Conservation (phyloP, 2,797 vertebrate genomes). For the Emydoidea blandingii region DNA sequence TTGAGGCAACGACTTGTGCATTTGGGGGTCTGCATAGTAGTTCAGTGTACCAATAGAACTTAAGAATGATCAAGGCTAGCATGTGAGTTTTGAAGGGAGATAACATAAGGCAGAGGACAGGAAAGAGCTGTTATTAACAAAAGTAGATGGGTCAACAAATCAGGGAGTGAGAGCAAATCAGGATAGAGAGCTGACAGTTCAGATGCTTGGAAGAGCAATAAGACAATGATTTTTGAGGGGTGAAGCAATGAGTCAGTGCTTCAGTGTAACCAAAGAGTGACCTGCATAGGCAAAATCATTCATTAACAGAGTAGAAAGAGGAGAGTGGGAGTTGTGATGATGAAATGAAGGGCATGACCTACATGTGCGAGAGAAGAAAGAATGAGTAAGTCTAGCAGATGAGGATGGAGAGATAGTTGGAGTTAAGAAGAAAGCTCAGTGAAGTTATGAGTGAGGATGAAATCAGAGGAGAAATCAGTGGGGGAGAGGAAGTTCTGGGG, state of each 20-base stretch:
- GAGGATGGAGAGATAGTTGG: slow-evolving; percentile 20
- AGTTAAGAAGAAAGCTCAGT: slow-evolving; percentile 23
- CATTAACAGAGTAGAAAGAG: slow-evolving; percentile 44
- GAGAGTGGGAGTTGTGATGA: slow-evolving; percentile 32
- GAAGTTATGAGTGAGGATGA: neutral
- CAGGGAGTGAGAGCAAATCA: slow-evolving; percentile 12
- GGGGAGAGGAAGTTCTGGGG: neutral
- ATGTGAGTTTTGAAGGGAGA: slow-evolving; percentile 1
- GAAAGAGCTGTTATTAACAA: neutral
- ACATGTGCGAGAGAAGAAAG: neutral
- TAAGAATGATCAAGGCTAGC: neutral
- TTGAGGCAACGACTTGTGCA: neutral
- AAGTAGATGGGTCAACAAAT: neutral
- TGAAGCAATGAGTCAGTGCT: slow-evolving; percentile 51
- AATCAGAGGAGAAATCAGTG: neutral
- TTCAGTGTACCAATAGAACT: neutral
- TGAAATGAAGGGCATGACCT: slow-evolving; percentile 47
- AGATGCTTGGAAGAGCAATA: slow-evolving; percentile 17
- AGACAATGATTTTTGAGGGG: neutral
- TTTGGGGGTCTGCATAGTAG: neutral
- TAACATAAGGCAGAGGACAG: neutral
- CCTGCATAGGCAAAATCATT: slow-evolving; percentile 21
- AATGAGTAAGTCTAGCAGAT: neutral
- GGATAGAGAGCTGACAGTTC: neutral
- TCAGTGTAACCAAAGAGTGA: slow-evolving; percentile 29